Conservation (phyloP, 2,797 vertebrate genomes). For the Pangasius sanitwongsei region DNA sequence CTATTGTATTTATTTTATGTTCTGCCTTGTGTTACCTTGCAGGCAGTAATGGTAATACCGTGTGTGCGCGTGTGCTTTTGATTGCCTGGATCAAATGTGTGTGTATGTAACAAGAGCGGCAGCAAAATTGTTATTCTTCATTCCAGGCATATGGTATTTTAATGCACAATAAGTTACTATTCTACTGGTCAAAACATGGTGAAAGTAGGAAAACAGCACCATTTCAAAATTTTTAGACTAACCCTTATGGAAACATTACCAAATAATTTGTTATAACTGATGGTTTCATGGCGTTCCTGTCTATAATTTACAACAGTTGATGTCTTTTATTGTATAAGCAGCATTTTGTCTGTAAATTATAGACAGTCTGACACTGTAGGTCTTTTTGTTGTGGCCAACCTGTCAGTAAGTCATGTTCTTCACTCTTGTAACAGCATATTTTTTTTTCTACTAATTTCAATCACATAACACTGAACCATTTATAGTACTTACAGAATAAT, state of each 20-base stretch:
- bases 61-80: conserved; percentile 7
- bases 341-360: not conserved
- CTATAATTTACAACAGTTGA: too few species aligned
- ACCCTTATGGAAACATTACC: not conserved
- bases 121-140: not conserved
- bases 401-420: not conserved
- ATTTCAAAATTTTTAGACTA: not conserved
- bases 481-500: not conserved
- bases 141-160: not conserved
- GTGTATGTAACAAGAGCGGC: not conserved
- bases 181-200: not conserved
- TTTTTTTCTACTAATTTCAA: not conserved
- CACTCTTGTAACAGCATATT: not conserved
- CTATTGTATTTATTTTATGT: not conserved
- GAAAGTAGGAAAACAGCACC: not conserved
- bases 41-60: not conserved
- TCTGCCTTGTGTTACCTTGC: not conserved
- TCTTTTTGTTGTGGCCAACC: not conserved
- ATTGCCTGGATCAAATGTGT: not conserved
- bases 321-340: not conserved
- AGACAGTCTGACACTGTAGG: not conserved
- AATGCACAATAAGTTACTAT: not conserved
- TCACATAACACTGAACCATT: too few species aligned
- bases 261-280: not conserved
- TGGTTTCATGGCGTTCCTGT: not conserved